These are phyloP conservation scores for Sympetrum striolatum DNA, from an alignment of 2,888 invertebrate species.

Conservation along the genomic window DNA sequence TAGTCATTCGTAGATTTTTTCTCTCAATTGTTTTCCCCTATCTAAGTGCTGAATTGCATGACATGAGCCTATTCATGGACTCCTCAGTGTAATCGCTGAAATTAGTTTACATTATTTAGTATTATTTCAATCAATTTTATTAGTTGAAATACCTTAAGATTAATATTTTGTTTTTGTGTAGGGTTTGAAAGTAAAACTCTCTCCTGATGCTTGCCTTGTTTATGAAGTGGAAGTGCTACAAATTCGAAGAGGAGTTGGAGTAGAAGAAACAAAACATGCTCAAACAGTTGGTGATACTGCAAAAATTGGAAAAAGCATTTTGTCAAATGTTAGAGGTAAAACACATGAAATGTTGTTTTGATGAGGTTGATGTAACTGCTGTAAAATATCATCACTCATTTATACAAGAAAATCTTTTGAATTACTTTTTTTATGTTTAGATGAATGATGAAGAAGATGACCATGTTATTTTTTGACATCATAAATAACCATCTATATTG, in stretches of 20 bases:
- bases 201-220: conserved; percentile 12
- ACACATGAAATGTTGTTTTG: background rate
- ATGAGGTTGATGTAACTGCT: background rate
- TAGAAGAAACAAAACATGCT: conserved; percentile 19
- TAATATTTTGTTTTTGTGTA: background rate
- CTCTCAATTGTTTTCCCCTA: too few species aligned
- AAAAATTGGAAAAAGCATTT: background rate
- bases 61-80: too few species aligned
- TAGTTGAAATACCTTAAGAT: too few species aligned
- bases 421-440: too few species aligned
- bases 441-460: too few species aligned
- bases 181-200: conserved; percentile 7
- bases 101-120: too few species aligned
- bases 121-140: background rate
- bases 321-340: conserved; percentile 14
- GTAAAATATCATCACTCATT: background rate
- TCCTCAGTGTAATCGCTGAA: too few species aligned
- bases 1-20: too few species aligned
- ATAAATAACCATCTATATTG: too few species aligned
- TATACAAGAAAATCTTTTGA: too few species aligned
- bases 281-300: background rate
- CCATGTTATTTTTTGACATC: too few species aligned
- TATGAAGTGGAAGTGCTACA: conserved; percentile 28
- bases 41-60: too few species aligned
- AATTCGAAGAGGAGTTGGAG: conserved; percentile 14